These are phyloP conservation scores for Anser brachyrhynchus DNA, from an alignment of 2,113 vertebrate species.

Conservation along the genomic window DNA sequence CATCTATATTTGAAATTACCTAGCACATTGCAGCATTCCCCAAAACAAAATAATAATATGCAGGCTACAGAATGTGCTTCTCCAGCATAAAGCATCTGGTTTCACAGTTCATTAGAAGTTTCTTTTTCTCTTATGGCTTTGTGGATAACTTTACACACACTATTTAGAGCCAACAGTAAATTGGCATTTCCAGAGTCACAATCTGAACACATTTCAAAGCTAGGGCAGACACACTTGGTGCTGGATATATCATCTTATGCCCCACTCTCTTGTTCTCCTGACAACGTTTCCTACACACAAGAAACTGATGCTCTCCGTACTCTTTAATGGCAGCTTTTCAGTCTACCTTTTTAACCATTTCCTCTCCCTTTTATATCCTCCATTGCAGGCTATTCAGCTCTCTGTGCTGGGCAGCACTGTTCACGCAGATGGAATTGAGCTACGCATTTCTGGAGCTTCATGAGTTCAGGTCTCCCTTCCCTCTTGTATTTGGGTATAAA, in stretches of 20 bases:
- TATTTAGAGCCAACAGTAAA: background rate
- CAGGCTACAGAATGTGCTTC: slow-evolving; percentile 18
- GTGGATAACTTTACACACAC: background rate
- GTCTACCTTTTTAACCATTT: background rate
- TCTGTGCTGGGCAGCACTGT: background rate
- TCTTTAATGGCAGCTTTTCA: background rate
- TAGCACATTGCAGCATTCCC: background rate
- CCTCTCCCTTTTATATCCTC: background rate
- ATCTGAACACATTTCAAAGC: background rate
- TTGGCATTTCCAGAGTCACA: background rate
- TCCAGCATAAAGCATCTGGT: slow-evolving; percentile 55
- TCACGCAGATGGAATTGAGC: background rate
- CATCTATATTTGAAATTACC: background rate
- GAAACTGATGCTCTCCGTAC: background rate
- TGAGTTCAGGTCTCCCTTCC: background rate
- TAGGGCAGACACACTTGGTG: fast-evolving
- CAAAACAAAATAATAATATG: background rate
- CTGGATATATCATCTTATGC: background rate
- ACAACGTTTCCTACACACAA: background rate
- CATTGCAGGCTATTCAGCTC: background rate
- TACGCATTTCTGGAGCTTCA: background rate
- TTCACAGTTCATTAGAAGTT: slow-evolving; percentile 37
- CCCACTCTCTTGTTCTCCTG: background rate
- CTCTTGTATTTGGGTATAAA: background rate
- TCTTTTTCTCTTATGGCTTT: slow-evolving; percentile 6